A percentile compares a stretch with the other conserved stretches of the same genome.
Evolutionary conservation across 2,113 vertebrate species (phyloP).

Genomic region (Trochalopteron elliotii): DNA sequence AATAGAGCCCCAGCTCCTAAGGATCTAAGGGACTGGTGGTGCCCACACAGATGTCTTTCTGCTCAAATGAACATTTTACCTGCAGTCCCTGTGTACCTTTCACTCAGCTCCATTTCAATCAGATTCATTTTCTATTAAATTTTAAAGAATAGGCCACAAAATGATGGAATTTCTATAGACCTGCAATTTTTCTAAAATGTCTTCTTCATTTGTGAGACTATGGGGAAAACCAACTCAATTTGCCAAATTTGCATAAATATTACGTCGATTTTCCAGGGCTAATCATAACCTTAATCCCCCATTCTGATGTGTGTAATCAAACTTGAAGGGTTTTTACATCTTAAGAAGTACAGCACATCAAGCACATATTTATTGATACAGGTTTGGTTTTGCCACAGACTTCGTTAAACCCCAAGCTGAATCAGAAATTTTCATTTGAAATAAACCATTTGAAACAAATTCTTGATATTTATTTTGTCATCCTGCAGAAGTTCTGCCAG

Average conservation of each 20-base stretch:
- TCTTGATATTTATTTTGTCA: not conserved
- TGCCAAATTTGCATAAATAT: slow-evolving; percentile 68
- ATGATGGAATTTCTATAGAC: slow-evolving; percentile 52
- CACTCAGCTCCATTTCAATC: slow-evolving; percentile 54
- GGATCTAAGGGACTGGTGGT: slow-evolving; percentile 31
- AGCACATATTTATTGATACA: not conserved
- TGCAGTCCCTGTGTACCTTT: slow-evolving; percentile 33
- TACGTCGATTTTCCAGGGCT: slow-evolving; percentile 51
- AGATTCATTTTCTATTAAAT: slow-evolving; percentile 62
- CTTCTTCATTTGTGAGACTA: slow-evolving; percentile 56
- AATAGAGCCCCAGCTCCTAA: slow-evolving; percentile 46
- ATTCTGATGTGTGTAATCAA: slow-evolving; percentile 62
- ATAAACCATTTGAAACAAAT: not conserved
- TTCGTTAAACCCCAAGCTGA: not conserved
- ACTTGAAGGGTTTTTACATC: slow-evolving; percentile 17
- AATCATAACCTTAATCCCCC: slow-evolving; percentile 25
- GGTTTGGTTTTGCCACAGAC: not conserved
- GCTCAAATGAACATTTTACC: slow-evolving; percentile 55
- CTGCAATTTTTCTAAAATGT: slow-evolving; percentile 48
- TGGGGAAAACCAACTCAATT: slow-evolving; percentile 64
- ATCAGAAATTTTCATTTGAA: not conserved
- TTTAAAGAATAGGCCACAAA: slow-evolving; percentile 57
- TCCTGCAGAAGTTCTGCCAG: not conserved
- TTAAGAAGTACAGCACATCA: not conserved
- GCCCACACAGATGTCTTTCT: slow-evolving; percentile 4